A percentile compares a stretch with the other conserved stretches of the same genome.
Conservation (phyloP, 1,140 invertebrate genomes). For the Magallana ariakensis region DNA sequence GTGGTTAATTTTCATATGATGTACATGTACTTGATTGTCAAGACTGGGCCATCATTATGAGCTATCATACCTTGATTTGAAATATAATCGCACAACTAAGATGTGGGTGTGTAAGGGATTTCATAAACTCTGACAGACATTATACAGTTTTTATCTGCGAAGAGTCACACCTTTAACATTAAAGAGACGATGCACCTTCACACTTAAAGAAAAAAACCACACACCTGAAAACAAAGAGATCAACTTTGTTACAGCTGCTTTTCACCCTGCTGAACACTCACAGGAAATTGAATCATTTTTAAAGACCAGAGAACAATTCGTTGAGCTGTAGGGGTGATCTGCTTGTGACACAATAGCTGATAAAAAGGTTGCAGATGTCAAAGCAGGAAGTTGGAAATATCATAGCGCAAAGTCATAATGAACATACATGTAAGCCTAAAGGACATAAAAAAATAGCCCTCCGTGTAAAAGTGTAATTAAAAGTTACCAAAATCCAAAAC, state of each 20-base stretch:
- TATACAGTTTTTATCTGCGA: background rate
- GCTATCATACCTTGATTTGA: background rate
- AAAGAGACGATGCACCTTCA: background rate
- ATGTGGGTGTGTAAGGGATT: background rate
- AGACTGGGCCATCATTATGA: background rate
- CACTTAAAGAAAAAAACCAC: no score
- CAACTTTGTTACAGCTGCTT: background rate
- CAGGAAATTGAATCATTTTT: slow-evolving; percentile 13
- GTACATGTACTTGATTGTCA: slow-evolving; percentile 22
- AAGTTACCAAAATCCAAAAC: no score
- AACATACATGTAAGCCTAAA: background rate
- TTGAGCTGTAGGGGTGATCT: background rate
- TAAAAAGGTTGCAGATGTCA: background rate
- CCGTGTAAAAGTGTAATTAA: background rate
- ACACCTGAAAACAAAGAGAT: slow-evolving; percentile 13
- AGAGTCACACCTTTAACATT: background rate
- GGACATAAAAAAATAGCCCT: background rate
- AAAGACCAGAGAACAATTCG: background rate
- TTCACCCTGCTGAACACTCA: background rate
- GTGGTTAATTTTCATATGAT: background rate
- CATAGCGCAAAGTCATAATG: background rate
- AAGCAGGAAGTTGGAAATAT: slow-evolving; percentile 7
- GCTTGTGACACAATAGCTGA: slow-evolving; percentile 6
- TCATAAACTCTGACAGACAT: background rate
- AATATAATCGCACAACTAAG: background rate